Evolutionary conservation across 2,113 vertebrate species (phyloP).

Genomic region (Fukomys damarensis): DNA sequence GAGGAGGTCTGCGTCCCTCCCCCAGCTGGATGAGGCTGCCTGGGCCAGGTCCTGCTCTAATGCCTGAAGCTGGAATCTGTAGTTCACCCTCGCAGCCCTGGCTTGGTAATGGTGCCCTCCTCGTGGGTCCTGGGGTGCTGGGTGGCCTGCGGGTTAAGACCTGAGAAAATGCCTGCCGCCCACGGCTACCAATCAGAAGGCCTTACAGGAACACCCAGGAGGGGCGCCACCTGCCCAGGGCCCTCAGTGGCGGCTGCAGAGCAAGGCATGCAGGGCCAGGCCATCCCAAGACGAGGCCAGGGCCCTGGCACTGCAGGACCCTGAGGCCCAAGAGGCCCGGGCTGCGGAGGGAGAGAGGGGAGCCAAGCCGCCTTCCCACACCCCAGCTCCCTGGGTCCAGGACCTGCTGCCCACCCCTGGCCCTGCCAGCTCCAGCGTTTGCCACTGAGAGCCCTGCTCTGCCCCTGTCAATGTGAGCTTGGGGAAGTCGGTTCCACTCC

Average conservation of each 20-base stretch:
- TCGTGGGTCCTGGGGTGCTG: neutral
- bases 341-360: neutral
- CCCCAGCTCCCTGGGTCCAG: neutral
- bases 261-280: neutral
- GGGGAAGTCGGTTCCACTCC: neutral
- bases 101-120: neutral
- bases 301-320: neutral
- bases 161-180: neutral
- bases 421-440: neutral
- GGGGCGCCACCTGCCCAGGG: neutral
- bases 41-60: neutral
- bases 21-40: neutral
- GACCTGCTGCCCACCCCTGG: neutral
- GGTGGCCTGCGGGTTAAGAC: neutral
- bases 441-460: neutral
- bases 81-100: neutral
- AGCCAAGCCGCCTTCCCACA: no score
- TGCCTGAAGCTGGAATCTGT: neutral
- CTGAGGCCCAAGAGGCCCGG: neutral
- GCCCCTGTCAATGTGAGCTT: neutral
- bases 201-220: neutral
- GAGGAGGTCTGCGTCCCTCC: no score
- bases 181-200: slow-evolving; percentile 6
- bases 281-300: neutral
- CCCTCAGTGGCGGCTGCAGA: neutral